Evolutionary conservation across 2,113 vertebrate species (phyloP).

Genomic region (Tupaia chinensis): DNA sequence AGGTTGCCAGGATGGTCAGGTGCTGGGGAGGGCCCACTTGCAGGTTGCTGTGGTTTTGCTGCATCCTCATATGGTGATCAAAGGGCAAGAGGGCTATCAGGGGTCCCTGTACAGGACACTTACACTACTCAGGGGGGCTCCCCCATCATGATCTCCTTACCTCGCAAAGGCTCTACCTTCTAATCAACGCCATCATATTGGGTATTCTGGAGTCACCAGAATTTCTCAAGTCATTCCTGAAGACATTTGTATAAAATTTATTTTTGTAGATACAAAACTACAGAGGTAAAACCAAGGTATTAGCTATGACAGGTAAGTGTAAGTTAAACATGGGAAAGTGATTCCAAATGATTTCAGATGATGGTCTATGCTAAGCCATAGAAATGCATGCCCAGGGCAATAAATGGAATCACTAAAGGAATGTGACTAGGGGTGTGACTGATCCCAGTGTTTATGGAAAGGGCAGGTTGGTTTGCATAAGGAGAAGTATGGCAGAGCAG

Average conservation of each 20-base stretch:
- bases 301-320: neutral
- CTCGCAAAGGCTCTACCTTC: neutral
- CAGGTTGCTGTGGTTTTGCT: neutral
- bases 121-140: neutral
- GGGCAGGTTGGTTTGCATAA: neutral
- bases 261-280: slow-evolving; percentile 27
- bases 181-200: neutral
- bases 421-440: neutral
- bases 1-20: neutral
- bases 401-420: neutral
- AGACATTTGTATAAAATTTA: neutral
- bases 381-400: neutral
- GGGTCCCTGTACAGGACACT: neutral
- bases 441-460: neutral
- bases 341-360: neutral
- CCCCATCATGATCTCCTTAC: neutral
- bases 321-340: neutral
- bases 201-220: neutral
- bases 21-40: neutral
- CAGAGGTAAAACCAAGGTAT: neutral
- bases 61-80: neutral
- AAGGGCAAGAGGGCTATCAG: neutral
- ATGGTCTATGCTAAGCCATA: neutral
- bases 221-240: neutral
- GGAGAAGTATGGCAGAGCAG: neutral